A percentile compares a stretch with the other conserved stretches of the same genome.
phyloP scores from a whole-genome alignment of 1,140 invertebrate genomes.

The Drosophila gunungcola region DNA sequence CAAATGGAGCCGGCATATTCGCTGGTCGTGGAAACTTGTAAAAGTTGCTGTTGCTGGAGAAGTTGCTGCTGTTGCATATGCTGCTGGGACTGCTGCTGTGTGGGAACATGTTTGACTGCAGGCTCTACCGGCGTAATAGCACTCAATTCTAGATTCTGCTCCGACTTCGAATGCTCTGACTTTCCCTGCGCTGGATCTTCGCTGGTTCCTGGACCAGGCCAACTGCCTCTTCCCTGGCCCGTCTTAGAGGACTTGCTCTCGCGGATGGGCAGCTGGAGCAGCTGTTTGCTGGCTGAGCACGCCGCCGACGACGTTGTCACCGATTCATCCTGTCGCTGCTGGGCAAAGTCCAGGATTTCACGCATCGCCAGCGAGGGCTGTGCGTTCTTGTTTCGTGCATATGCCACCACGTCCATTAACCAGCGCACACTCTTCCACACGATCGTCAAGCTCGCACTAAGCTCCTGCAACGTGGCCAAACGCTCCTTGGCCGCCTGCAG shows the following conservation, averaged over 20 bases:
- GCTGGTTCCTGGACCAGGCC: conserved; percentile 91
- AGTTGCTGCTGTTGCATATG: conserved; percentile 29
- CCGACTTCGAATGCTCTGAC: conserved; percentile 92
- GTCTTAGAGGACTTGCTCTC: conserved; percentile 91
- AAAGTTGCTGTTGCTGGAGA: conserved; percentile 84
- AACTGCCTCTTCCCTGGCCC: conserved; percentile 91
- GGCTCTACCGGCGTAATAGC: conserved; percentile 61
- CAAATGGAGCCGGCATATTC: conserved; percentile 58
- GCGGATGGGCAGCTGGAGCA: conserved; percentile 89
- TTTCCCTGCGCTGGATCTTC: conserved; percentile 75
- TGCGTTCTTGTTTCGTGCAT: conserved; percentile 92
- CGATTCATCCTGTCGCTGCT: conserved; percentile 37
- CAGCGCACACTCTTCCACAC: conserved; percentile 97
- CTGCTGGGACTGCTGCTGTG: conserved; percentile 33
- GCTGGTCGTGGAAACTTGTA: conserved; percentile 86
- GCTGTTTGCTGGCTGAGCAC: conserved; percentile 75
- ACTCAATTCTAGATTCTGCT: conserved; percentile 89
- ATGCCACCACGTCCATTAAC: conserved; percentile 97
- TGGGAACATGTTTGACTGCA: not conserved
- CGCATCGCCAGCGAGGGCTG: conserved; percentile 68
- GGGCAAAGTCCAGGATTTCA: conserved; percentile 72
- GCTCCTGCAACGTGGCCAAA: conserved; percentile 91
- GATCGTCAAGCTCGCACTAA: conserved; percentile 92
- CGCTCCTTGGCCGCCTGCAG: conserved; percentile 93
- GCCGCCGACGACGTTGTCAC: not conserved